These are phyloP conservation scores for Danaus plexippus DNA, from an alignment of 1,140 invertebrate genomes.

Conservation along the genomic window DNA sequence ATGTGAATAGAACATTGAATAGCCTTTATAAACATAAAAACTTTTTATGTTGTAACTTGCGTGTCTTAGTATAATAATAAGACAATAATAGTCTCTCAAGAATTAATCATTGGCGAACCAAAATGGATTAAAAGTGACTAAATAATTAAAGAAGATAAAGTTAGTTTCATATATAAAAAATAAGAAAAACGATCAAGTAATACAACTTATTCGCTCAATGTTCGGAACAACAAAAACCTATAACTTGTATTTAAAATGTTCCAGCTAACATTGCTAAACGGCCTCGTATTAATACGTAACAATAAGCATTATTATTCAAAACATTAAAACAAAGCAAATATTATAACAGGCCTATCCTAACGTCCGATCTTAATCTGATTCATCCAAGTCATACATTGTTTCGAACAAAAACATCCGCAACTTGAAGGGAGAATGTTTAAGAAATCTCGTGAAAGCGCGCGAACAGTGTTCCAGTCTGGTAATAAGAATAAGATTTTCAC, in stretches of 20 bases:
- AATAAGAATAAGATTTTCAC: constrained; percentile 14
- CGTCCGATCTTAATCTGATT: not conserved
- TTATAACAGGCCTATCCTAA: constrained; percentile 17
- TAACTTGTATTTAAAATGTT: not conserved
- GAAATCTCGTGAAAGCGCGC: constrained; percentile 29
- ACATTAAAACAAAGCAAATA: constrained; percentile 4
- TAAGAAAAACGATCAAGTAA: too few species aligned
- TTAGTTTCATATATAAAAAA: too few species aligned
- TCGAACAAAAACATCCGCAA: constrained; percentile 1
- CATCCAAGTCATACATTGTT: not conserved
- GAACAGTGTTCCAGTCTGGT: constrained; percentile 5
- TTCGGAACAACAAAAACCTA: too few species aligned
- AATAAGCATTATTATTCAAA: constrained; percentile 6
- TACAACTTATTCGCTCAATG: too few species aligned
- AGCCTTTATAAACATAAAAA: too few species aligned
- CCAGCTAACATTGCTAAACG: constrained; percentile 18
- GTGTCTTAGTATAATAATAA: too few species aligned
- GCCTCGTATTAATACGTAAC: constrained; percentile 19
- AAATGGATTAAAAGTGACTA: too few species aligned
- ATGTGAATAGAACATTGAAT: too few species aligned
- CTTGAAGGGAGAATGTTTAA: constrained; percentile 17
- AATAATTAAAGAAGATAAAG: too few species aligned
- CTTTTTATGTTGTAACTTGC: too few species aligned
- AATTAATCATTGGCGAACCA: too few species aligned
- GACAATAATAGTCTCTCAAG: too few species aligned